These are phyloP conservation scores for Anthopleura xanthogrammica DNA, from an alignment of 92 coral and sea anemone genomes.

Conservation along the genomic window DNA sequence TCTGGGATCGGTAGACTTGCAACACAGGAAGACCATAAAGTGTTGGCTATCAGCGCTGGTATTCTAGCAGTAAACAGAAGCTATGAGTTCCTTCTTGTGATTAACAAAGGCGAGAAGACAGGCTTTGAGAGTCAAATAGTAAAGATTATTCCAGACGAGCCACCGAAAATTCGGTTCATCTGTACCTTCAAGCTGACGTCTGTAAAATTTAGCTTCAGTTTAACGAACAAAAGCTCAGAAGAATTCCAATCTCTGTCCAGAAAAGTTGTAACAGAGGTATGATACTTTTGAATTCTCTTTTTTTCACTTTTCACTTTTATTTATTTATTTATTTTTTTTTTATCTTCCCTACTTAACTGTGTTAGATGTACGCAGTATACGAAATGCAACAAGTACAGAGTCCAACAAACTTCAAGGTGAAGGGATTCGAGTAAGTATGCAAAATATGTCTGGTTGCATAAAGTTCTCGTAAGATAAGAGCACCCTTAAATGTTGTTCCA, in stretches of 20 bases:
- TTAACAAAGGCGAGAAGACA: slow-evolving; percentile 6
- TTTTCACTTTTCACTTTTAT: no score
- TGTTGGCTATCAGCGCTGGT: not conserved
- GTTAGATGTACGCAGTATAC: no score
- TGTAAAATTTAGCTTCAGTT: slow-evolving; percentile 4
- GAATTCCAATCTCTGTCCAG: not conserved
- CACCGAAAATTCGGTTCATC: not conserved
- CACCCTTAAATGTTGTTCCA: no score
- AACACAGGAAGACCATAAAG: not conserved
- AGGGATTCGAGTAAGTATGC: no score
- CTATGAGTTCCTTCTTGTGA: slow-evolving; percentile 22
- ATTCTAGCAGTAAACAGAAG: slow-evolving; percentile 8
- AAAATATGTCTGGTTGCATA: no score
- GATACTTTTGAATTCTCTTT: not conserved
- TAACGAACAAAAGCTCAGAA: slow-evolving; percentile 8
- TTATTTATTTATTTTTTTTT: not conserved
- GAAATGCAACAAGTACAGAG: no score
- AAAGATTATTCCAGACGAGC: not conserved
- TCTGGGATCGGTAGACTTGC: slow-evolving; percentile 31
- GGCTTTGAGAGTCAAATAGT: not conserved
- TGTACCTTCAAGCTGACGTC: slow-evolving; percentile 19
- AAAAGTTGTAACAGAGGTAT: not conserved
- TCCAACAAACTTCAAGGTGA: no score
- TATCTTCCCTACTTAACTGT: no score
- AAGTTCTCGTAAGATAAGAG: no score